Evolutionary conservation across 1,140 invertebrate genomes (phyloP).

Genomic region (Rhyzopertha dominica): DNA sequence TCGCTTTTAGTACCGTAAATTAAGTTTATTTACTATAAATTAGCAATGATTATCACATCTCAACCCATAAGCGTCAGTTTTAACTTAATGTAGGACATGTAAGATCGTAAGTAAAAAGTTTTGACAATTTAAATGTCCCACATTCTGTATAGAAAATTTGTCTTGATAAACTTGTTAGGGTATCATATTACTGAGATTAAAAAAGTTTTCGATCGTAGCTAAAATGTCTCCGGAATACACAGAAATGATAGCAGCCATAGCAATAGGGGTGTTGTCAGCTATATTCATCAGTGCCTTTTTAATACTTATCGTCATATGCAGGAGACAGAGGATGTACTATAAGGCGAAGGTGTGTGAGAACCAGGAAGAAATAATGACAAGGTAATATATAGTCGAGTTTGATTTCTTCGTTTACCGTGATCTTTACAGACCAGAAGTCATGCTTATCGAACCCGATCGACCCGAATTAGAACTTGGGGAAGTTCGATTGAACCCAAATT

Average conservation of each 20-base stretch:
- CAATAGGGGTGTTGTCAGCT: constrained; percentile 59
- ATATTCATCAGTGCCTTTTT: constrained; percentile 63
- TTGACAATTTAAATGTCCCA: no score
- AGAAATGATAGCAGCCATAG: constrained; percentile 64
- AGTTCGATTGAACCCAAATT: constrained; percentile 50
- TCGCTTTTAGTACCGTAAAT: no score
- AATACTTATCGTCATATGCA: constrained; percentile 61
- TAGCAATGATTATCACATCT: no score
- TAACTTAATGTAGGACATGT: no score
- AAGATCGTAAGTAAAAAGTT: no score
- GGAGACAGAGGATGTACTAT: constrained; percentile 49
- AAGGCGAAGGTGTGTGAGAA: constrained; percentile 27
- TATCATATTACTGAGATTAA: no score
- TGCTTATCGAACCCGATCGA: constrained; percentile 39
- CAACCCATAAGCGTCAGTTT: no score
- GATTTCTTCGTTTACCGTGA: constrained; percentile 10
- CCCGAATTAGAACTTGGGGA: constrained; percentile 50
- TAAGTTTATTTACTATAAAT: no score
- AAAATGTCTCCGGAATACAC: constrained; percentile 48
- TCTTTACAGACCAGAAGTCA: constrained; percentile 37
- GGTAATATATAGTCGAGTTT: constrained; percentile 15
- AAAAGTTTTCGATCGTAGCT: no score
- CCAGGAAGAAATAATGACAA: constrained; percentile 15
- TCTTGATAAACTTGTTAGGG: no score
- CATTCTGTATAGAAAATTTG: no score